Conservation (phyloP, 2,113 vertebrate species). For the Ovis aries region DNA sequence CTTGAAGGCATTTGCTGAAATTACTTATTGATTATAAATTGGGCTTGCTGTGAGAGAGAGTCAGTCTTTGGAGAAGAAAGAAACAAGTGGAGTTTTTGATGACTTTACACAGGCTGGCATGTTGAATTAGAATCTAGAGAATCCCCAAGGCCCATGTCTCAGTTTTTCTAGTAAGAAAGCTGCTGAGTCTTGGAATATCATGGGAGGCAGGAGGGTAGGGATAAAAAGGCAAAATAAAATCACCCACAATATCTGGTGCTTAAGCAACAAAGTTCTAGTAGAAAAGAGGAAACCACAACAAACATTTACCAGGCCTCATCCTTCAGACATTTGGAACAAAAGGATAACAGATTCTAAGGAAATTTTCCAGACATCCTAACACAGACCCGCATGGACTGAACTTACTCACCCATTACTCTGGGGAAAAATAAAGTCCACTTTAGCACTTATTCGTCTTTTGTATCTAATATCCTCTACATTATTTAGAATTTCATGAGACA, state of each 20-base stretch:
- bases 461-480: background rate
- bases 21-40: background rate
- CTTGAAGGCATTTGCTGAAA: background rate
- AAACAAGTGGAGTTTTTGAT: background rate
- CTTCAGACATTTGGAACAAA: background rate
- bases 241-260: background rate
- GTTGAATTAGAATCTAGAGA: background rate
- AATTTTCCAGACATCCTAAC: background rate
- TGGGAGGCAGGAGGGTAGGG: background rate
- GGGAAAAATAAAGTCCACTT: background rate
- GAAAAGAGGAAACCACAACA: background rate
- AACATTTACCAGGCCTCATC: background rate
- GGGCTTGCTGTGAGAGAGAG: background rate
- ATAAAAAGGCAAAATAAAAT: background rate
- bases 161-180: background rate
- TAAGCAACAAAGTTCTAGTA: background rate
- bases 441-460: background rate
- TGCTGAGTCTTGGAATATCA: background rate
- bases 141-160: background rate
- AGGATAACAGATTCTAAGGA: background rate
- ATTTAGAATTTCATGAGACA: background rate
- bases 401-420: background rate
- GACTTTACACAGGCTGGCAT: background rate
- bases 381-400: background rate
- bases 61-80: background rate